These are phyloP conservation scores for Gisinianus flammeolus DNA, from an alignment of 2,888 invertebrate species.

Conservation along the genomic window DNA sequence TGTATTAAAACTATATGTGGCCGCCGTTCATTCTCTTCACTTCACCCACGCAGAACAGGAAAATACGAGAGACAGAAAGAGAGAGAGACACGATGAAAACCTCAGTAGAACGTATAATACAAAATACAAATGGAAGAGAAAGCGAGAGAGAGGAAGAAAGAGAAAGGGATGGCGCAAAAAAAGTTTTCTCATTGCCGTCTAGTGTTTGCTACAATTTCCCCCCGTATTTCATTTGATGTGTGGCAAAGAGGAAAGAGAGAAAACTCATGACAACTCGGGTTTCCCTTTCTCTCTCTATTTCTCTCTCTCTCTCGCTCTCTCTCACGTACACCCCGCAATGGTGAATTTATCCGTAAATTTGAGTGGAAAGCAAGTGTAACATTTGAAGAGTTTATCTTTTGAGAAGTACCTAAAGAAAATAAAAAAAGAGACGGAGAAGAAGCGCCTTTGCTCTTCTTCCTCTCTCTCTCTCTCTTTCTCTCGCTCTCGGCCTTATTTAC, in stretches of 20 bases:
- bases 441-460: not conserved
- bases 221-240: not conserved
- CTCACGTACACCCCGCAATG: not conserved
- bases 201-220: not conserved
- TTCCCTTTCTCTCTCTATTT: no score
- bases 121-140: not conserved
- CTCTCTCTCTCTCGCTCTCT: no score
- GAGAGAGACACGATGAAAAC: no score
- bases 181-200: not conserved
- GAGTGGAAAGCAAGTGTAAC: not conserved
- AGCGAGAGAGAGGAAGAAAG: no score
- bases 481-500: not conserved
- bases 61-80: no score
- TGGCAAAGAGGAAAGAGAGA: not conserved
- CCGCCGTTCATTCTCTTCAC: no score
- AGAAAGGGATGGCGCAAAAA: not conserved
- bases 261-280: not conserved
- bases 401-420: not conserved
- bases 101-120: no score
- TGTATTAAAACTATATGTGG: no score
- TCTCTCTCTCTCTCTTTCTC: not conserved
- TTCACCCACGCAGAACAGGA: no score
- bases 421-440: not conserved
- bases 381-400: conserved; percentile 3
- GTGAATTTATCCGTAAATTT: conserved; percentile 14